Evolutionary conservation across 2,888 invertebrate species (phyloP).

Genomic region (Hypselothyrea guttata): DNA sequence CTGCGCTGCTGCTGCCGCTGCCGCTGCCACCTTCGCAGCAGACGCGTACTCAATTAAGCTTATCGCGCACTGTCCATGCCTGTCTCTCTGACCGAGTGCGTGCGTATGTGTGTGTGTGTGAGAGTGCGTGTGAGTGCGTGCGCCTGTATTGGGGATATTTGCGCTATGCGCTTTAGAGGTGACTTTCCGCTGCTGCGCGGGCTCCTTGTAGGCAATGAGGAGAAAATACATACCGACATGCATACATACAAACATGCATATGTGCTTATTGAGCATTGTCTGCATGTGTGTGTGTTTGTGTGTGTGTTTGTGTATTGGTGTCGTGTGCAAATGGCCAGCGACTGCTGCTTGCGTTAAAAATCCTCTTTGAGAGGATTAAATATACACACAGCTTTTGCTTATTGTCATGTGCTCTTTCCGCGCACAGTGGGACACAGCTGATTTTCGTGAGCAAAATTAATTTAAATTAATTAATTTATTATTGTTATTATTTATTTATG

Average conservation of each 20-base stretch:
- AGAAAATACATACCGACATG: too few species aligned
- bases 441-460: slow-evolving; percentile 16
- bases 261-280: slow-evolving; percentile 44
- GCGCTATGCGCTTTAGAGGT: slow-evolving; percentile 69
- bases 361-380: slow-evolving; percentile 78
- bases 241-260: slow-evolving; percentile 27
- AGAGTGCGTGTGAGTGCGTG: slow-evolving; percentile 17
- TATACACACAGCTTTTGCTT: slow-evolving; percentile 63
- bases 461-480: too few species aligned
- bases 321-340: slow-evolving; percentile 69
- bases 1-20: slow-evolving; percentile 38
- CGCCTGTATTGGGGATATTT: slow-evolving; percentile 63
- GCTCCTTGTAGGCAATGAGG: slow-evolving; percentile 63
- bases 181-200: slow-evolving; percentile 64
- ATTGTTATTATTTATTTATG: too few species aligned
- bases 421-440: slow-evolving; percentile 51
- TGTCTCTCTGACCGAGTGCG: slow-evolving; percentile 3
- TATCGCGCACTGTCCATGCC: slow-evolving; percentile 65
- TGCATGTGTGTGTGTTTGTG: slow-evolving; percentile 10
- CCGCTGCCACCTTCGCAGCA: slow-evolving; percentile 32
- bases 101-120: slow-evolving; percentile 13
- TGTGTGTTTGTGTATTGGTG: slow-evolving; percentile 50
- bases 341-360: slow-evolving; percentile 63
- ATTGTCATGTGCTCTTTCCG: slow-evolving; percentile 58
- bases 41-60: slow-evolving; percentile 71